phyloP scores from a whole-genome alignment of 2,888 invertebrate genomes.

The Phengaris alcon region DNA sequence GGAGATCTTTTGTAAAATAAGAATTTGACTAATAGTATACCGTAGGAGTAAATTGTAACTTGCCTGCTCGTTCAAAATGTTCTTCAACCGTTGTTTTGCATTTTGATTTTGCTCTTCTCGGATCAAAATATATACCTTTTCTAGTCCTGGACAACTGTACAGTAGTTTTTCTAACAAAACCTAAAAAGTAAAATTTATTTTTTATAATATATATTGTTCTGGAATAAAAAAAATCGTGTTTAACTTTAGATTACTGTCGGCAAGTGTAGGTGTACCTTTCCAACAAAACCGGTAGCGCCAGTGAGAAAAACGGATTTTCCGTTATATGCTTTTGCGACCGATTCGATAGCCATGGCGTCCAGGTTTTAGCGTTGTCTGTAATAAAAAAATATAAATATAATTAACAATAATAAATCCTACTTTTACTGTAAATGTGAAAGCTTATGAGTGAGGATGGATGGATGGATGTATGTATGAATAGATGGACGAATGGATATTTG shows the following conservation, averaged over 20 bases:
- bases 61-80: constrained; percentile 37
- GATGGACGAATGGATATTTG: too few relatives aligned
- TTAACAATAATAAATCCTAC: too few relatives aligned
- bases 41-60: neutral
- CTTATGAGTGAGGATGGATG: too few relatives aligned
- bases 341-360: neutral
- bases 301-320: constrained; percentile 50
- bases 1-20: too few relatives aligned
- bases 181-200: constrained; percentile 35
- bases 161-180: constrained; percentile 43
- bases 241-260: neutral
- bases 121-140: constrained; percentile 40
- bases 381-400: neutral
- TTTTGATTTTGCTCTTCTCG: constrained; percentile 37
- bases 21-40: too few relatives aligned
- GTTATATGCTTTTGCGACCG: constrained; percentile 45
- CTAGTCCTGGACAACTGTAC: constrained; percentile 42
- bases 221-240: neutral
- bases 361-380: constrained; percentile 29
- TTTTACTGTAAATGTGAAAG: too few relatives aligned
- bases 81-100: constrained; percentile 37
- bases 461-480: too few relatives aligned
- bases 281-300: constrained; percentile 49
- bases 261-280: constrained; percentile 38
- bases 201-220: too few relatives aligned